Percentiles rank a stretch among this genome's conserved stretches.
These are phyloP conservation scores for Lucilia cuprina DNA, from an alignment of 1,140 invertebrate genomes.

Conservation along the genomic window DNA sequence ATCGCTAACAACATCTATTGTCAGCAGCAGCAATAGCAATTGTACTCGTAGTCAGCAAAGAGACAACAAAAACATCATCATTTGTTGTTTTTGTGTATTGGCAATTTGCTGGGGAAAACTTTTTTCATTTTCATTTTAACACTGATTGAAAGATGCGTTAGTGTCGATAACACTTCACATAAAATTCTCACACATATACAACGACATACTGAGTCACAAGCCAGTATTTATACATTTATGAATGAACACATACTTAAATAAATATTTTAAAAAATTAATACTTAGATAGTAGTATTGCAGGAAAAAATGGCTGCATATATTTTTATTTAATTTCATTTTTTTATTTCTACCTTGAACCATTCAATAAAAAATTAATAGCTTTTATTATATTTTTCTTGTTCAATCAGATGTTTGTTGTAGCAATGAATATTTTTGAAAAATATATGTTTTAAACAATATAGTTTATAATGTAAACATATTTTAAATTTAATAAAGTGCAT, in stretches of 20 bases:
- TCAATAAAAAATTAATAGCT: neutral
- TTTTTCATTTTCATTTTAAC: neutral
- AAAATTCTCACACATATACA: neutral
- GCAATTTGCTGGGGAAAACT: neutral
- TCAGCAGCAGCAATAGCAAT: neutral
- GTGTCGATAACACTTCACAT: neutral
- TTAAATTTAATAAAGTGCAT: no score
- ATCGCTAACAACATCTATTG: neutral
- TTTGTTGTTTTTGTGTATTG: neutral
- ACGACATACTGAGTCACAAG: neutral
- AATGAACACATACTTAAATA: neutral
- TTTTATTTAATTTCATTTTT: neutral
- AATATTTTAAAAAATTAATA: neutral
- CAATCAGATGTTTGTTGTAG: neutral
- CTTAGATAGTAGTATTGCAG: neutral
- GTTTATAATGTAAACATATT: neutral
- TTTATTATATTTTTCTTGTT: neutral
- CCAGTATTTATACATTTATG: neutral
- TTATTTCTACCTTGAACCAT: slow-evolving; percentile 1
- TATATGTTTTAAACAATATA: neutral
- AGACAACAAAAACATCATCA: neutral
- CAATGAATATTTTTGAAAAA: neutral
- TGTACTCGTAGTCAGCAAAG: neutral
- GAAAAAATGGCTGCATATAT: no score
- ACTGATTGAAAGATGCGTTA: slow-evolving; percentile 26